Evolutionary conservation across 92 coral and sea anemone genomes (phyloP), one percentile per base, ranked within the genome.

Genomic region (Epizoanthus fatuus): DNA sequence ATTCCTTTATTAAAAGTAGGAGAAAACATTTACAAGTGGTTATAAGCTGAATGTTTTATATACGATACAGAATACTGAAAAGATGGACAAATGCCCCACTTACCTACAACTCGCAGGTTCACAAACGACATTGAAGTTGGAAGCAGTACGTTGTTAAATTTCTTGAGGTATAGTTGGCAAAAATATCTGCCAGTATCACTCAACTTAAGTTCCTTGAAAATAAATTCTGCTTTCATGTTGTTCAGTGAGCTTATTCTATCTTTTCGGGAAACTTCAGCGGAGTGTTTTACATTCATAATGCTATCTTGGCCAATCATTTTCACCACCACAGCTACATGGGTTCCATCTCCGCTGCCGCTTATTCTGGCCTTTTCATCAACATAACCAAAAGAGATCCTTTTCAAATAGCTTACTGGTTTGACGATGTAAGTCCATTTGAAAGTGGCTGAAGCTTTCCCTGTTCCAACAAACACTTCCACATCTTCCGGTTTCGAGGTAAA

Each of bases 401-500:
- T 22, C 39, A 77, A 5, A 77, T 60, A 32, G 5, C 9, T 59
- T 44, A 19, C 35, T 11, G 57, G 39, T 13, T 77, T 19, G 13
- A 49, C 82, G 22, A 59, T 7, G 55, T 40, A 77, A 15, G 58
- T 77, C 82, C 82, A 77, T 13, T 62, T 77, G 65, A 77, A 77
- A 37, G 56, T 40, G 29, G 45, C 82, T 29, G 82, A 77, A 15
- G 65, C 64, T 40, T 77, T 60, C 13, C 82, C 82, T 15, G 49
- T 14, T 7, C 70, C 70, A 6, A 77, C 70, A 62, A 40, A 77
- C 11, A 75, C 19, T 14, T 44, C 57, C 70, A 7, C 51, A 12
- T 60, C 57, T 42, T 62, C 70, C 70, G 82, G 82, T 19, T 42
- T 6, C 3, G 82, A 77, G 32, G 82, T 77, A 69, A 77, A 77